Percentiles rank a stretch among this genome's conserved stretches.
Conservation (phyloP, 1,140 invertebrate genomes). For the Tachypleus tridentatus region DNA sequence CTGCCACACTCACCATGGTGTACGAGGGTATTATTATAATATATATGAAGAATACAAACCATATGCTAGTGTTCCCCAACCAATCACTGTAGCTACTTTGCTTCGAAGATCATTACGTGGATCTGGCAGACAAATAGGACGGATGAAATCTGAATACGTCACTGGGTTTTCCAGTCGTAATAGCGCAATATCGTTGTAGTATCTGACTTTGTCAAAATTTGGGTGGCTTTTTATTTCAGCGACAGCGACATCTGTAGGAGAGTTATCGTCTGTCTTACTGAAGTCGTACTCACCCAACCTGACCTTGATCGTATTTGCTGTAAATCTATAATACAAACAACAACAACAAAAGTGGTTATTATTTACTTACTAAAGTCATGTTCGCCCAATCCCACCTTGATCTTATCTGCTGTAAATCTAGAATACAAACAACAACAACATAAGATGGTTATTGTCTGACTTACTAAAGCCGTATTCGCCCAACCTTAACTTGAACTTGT, state of each 20-base stretch:
- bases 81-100: slow-evolving; percentile 11
- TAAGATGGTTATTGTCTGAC: slow-evolving; percentile 4
- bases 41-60: background rate
- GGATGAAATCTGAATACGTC: slow-evolving; percentile 25
- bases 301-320: slow-evolving; percentile 4
- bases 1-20: too few species aligned
- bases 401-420: background rate
- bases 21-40: too few species aligned
- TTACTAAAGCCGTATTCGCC: slow-evolving; percentile 14
- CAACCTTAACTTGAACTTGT: slow-evolving; percentile 4
- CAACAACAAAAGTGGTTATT: slow-evolving; percentile 2
- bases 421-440: too few species aligned
- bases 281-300: slow-evolving; percentile 18
- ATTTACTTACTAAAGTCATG: slow-evolving; percentile 7
- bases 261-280: background rate
- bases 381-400: slow-evolving; percentile 12
- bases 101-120: slow-evolving; percentile 10
- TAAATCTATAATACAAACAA: background rate
- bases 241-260: slow-evolving; percentile 11
- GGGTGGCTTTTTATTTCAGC: slow-evolving; percentile 13
- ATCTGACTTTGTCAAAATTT: slow-evolving; percentile 25
- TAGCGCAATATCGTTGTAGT: slow-evolving; percentile 31
- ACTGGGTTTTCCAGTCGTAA: slow-evolving; percentile 25
- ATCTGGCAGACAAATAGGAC: slow-evolving; percentile 29
- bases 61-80: slow-evolving; percentile 8